Conservation (phyloP, 2,797 vertebrate species). For the Knipowitschia caucasica region DNA sequence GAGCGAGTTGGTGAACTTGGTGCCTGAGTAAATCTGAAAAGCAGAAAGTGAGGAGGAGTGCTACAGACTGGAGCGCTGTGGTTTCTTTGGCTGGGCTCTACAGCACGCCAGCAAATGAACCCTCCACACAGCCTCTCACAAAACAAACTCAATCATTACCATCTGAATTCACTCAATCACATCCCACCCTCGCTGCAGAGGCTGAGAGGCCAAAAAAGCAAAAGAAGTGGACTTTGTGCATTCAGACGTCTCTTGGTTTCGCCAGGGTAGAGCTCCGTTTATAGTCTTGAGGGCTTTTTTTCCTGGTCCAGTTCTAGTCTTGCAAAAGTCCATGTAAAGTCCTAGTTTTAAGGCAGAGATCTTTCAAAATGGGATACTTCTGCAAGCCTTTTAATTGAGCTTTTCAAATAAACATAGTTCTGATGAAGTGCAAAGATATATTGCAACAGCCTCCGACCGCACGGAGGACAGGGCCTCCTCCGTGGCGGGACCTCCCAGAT, state of each 20-base stretch:
- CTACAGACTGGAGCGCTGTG: conserved; percentile 61
- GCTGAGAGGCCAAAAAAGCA: conserved; percentile 29
- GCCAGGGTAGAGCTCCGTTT: not conserved
- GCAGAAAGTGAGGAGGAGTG: conserved; percentile 30
- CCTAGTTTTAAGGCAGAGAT: too few species aligned
- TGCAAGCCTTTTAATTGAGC: too few species aligned
- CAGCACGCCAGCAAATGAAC: conserved; percentile 71
- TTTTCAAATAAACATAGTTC: too few species aligned
- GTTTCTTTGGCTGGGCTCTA: conserved; percentile 68
- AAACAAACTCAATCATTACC: conserved; percentile 76
- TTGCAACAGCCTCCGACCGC: too few species aligned
- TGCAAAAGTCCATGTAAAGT: too few species aligned
- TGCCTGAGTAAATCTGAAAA: conserved; percentile 27
- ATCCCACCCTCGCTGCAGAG: conserved; percentile 51
- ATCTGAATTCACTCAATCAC: conserved; percentile 72
- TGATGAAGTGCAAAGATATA: too few species aligned
- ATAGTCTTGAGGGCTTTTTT: too few species aligned
- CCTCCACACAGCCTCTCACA: conserved; percentile 65
- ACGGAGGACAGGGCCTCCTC: too few species aligned
- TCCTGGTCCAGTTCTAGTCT: too few species aligned
- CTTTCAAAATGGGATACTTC: too few species aligned
- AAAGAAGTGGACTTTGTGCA: conserved; percentile 35
- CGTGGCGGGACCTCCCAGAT: too few species aligned
- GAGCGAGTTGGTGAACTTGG: conserved; percentile 23
- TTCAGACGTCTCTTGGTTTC: not conserved